These are phyloP conservation scores for Diorhabda elongata DNA, from an alignment of 1,140 invertebrate species.

Conservation along the genomic window DNA sequence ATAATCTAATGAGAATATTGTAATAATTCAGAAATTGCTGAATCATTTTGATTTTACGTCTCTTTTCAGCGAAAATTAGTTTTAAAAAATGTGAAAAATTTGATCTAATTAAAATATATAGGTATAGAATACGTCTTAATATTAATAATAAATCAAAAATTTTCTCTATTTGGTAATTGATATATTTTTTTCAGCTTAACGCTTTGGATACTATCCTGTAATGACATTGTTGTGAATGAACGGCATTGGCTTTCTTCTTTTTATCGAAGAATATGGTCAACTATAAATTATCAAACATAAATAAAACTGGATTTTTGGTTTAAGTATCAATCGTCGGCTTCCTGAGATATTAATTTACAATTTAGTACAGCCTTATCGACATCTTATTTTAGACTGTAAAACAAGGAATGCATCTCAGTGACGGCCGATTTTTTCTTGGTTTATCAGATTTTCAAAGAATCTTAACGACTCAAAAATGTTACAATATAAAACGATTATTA, in stretches of 20 bases:
- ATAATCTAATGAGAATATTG: background rate
- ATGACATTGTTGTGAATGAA: background rate
- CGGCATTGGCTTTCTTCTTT: background rate
- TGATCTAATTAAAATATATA: too few species aligned
- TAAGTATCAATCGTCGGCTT: background rate
- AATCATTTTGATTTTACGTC: too few species aligned
- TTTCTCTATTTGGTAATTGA: too few species aligned
- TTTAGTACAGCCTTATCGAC: background rate
- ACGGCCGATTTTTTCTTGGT: background rate
- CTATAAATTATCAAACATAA: conserved; percentile 3
- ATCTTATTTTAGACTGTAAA: background rate
- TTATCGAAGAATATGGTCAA: conserved; percentile 1
- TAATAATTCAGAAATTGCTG: too few species aligned
- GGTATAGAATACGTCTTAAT: too few species aligned
- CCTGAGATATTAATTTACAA: conserved; percentile 2
- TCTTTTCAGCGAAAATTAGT: too few species aligned
- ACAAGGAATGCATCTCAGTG: background rate
- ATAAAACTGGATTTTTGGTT: conserved; percentile 1
- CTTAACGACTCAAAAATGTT: too few species aligned
- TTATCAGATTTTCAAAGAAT: too few species aligned
- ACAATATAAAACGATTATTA: too few species aligned
- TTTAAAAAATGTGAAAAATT: too few species aligned
- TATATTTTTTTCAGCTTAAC: too few species aligned
- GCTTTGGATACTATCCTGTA: background rate
- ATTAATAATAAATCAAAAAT: too few species aligned